Evolutionary conservation across 92 coral and sea anemone species (phyloP), one percentile per base, ranked within the genome.

Genomic region (Ricordea florida): DNA sequence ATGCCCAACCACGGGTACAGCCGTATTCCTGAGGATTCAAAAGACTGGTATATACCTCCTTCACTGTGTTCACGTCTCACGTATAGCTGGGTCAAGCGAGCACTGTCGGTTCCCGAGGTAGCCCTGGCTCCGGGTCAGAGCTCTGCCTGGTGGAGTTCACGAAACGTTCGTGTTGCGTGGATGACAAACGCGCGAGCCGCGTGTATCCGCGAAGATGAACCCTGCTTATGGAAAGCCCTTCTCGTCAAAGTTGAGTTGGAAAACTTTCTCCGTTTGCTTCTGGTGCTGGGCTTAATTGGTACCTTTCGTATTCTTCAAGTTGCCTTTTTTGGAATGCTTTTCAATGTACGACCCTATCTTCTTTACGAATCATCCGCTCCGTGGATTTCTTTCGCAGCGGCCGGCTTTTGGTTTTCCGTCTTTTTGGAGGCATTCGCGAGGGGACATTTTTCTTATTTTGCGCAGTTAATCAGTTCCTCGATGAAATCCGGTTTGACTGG

Each of bases 401-500:
- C 56, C 41, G 66, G 53, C 40, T 53, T 11, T 3, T 71, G 78
- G 78, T 38, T 71, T 26, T 29, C 78, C 5, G 52, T 71, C 41
- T 38, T 35, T 3, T 40, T 56, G 20, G 78, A 71, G 41, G 66
- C 47, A 1, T 21, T 71, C 13, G 56, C 28, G 28, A 26, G 66
- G 41, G 51, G 55, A 33, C 56, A 71, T 26, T 71, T 46, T 28
- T 28, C 66, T 11, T 71, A 11, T 42, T 38, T 14, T 3, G 66
- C 66, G 6, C 51, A 55, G 5, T 8, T 57, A 14, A 57, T 48
- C 40, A 53, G 53, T 17, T 17, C 66, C 0, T 71, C 78, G 40
- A 46, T 41, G 38, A 71, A 42, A 57, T 36, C 78, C 22, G 78
- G 65, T 35, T 28, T 55, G 66, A 56, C 52, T 10, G 78, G 78